Evolutionary conservation across 2,888 invertebrate genomes (phyloP).

Genomic region (Mythimna vitellina): DNA sequence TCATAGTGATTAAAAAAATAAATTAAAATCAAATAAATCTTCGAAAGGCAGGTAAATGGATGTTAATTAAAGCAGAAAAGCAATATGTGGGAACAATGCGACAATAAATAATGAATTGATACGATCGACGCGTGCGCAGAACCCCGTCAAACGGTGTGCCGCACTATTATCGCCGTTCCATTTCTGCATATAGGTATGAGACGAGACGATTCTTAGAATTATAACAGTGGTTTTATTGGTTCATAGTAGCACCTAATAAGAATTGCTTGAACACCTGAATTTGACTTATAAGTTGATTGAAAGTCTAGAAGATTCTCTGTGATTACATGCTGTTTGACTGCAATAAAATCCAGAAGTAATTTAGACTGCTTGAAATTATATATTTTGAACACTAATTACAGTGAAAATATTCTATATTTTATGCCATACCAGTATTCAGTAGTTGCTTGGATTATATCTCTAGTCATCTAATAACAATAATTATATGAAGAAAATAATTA

Average conservation of each 20-base stretch:
- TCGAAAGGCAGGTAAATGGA: conserved; percentile 29
- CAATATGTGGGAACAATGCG: conserved; percentile 73
- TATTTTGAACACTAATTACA: background rate
- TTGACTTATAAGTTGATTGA: background rate
- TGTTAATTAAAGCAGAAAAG: conserved; percentile 70
- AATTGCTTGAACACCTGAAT: background rate
- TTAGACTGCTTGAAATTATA: background rate
- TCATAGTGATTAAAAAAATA: conserved; percentile 1
- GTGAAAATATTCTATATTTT: background rate
- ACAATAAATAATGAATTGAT: conserved; percentile 74
- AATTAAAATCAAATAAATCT: conserved; percentile 25
- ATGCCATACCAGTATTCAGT: background rate
- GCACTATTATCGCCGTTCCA: conserved; percentile 48
- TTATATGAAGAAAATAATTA: background rate
- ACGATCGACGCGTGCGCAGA: conserved; percentile 75
- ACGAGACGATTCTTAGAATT: conserved; percentile 44
- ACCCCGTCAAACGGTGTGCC: conserved; percentile 65
- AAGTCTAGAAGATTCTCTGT: background rate
- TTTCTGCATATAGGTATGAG: conserved; percentile 34
- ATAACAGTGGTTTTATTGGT: conserved; percentile 37
- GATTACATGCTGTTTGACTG: background rate
- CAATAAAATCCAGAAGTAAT: conserved; percentile 5
- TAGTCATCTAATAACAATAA: conserved; percentile 2
- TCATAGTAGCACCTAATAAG: conserved; percentile 10
- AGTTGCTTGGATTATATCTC: background rate